phyloP scores from a whole-genome alignment of 2,113 vertebrate species.

The Leptodactylus fuscus region DNA sequence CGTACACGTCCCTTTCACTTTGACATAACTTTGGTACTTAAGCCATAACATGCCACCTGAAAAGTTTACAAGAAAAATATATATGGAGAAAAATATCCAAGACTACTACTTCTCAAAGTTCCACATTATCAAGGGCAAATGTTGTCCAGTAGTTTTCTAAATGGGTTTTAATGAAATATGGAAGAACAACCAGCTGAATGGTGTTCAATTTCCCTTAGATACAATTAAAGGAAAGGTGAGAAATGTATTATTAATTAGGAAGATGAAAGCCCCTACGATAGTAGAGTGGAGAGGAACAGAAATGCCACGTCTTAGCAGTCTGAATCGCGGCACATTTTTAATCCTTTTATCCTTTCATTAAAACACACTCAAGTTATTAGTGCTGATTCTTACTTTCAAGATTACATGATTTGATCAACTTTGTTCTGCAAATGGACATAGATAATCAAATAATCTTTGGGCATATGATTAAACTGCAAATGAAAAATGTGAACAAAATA shows the following conservation, averaged over 20 bases:
- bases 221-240: slow-evolving; percentile 58
- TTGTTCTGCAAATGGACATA: slow-evolving; percentile 46
- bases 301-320: slow-evolving; percentile 32
- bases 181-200: slow-evolving; percentile 18
- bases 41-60: background rate
- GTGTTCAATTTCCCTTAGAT: slow-evolving; percentile 39
- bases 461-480: slow-evolving; percentile 38
- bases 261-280: slow-evolving; percentile 48
- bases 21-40: no score
- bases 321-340: slow-evolving; percentile 28
- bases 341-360: slow-evolving; percentile 59
- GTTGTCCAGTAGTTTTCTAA: background rate
- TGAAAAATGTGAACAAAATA: slow-evolving; percentile 26
- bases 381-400: slow-evolving; percentile 47
- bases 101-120: background rate
- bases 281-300: slow-evolving; percentile 47
- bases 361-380: slow-evolving; percentile 59
- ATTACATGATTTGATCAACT: slow-evolving; percentile 49
- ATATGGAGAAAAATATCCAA: background rate
- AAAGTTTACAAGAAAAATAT: no score
- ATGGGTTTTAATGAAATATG: slow-evolving; percentile 24
- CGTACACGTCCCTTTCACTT: no score
- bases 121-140: background rate
- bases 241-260: slow-evolving; percentile 54
- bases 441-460: slow-evolving; percentile 51